These are phyloP conservation scores for Xenops minutus DNA, from an alignment of 2,797 vertebrate species.

Conservation along the genomic window DNA sequence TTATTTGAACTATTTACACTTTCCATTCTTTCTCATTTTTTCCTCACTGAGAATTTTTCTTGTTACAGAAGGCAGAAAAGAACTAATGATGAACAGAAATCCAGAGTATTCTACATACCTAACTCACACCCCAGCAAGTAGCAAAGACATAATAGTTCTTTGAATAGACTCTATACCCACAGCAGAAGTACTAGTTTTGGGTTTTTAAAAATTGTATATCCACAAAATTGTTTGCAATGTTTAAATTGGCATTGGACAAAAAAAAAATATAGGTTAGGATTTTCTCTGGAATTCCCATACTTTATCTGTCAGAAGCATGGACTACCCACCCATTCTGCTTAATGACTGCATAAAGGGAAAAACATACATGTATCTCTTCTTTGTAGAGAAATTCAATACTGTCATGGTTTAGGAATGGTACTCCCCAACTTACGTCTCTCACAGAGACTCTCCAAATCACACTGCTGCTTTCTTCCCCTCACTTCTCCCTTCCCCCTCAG, in stretches of 20 bases:
- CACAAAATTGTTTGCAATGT: not conserved
- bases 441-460: not conserved
- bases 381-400: constrained; percentile 26
- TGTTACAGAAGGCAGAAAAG: not conserved
- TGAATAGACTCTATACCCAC: not conserved
- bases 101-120: not conserved
- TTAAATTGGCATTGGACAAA: not conserved
- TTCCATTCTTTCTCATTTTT: not conserved
- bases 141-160: not conserved
- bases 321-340: not conserved
- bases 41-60: not conserved
- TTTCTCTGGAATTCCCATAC: not conserved
- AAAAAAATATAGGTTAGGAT: not conserved
- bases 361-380: not conserved
- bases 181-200: not conserved
- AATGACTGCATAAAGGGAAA: not conserved
- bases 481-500: not conserved
- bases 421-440: not conserved
- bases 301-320: not conserved
- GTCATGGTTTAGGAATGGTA: not conserved
- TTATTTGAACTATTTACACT: not conserved
- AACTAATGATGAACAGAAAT: not conserved
- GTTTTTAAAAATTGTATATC: not conserved
- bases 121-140: not conserved
- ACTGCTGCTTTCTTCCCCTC: not conserved